Percentiles rank a stretch among this genome's conserved stretches.
Evolutionary conservation across 1,140 invertebrate species (phyloP).

Genomic region (Luehdorfia chinensis): DNA sequence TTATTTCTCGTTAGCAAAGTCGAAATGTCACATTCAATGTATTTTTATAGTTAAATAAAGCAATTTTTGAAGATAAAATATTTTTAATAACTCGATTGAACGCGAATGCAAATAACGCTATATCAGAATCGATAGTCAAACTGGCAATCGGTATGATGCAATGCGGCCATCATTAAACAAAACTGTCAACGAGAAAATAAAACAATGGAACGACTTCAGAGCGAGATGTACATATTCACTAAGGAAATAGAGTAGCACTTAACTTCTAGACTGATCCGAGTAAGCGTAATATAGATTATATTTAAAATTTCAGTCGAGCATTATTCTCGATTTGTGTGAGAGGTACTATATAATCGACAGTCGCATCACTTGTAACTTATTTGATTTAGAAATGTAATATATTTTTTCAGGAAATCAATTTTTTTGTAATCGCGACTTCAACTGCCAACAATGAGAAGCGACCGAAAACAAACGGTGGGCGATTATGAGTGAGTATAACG

Average conservation of each 20-base stretch:
- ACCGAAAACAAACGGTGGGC: slow-evolving; percentile 1
- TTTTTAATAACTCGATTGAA: too few species aligned
- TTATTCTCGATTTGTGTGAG: slow-evolving; percentile 67
- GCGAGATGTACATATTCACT: slow-evolving; percentile 59
- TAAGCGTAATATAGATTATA: slow-evolving; percentile 76
- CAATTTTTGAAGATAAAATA: too few species aligned
- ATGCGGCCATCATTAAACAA: too few species aligned
- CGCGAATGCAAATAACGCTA: too few species aligned
- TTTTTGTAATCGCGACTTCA: slow-evolving; percentile 1
- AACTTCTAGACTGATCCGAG: slow-evolving; percentile 70
- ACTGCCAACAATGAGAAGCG: slow-evolving; percentile 2
- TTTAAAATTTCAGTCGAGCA: slow-evolving; percentile 70
- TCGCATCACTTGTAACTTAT: slow-evolving; percentile 23
- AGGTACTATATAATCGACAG: slow-evolving; percentile 49
- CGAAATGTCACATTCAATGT: too few species aligned
- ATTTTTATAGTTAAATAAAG: too few species aligned
- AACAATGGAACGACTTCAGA: too few species aligned
- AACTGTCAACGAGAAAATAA: too few species aligned
- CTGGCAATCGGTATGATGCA: too few species aligned
- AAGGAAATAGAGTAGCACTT: slow-evolving; percentile 75
- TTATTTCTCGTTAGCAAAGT: too few species aligned
- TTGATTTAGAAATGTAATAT: neutral
- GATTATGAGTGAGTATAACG: neutral
- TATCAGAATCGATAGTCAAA: too few species aligned
- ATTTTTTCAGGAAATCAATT: slow-evolving; percentile 6